A percentile compares a stretch with the other conserved stretches of the same genome.
Conservation (phyloP, 2,888 invertebrate species). For the Holacanthella duospinosa region DNA sequence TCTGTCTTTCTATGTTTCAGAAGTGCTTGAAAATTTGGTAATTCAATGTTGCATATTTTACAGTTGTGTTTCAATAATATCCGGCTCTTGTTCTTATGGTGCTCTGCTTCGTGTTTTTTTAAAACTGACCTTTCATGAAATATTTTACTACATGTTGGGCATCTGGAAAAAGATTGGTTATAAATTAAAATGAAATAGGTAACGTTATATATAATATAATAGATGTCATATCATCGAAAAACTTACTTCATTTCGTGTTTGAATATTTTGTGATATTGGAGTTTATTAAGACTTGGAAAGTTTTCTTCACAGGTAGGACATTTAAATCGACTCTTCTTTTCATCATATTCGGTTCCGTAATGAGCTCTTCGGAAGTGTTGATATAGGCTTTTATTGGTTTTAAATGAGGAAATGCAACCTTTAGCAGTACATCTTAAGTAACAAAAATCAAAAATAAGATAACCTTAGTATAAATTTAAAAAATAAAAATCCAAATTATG, state of each 20-base stretch:
- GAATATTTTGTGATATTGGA: conserved; percentile 21
- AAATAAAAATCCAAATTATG: too few relatives aligned
- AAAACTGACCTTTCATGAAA: background rate
- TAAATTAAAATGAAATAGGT: too few relatives aligned
- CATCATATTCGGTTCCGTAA: background rate
- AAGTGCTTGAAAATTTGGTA: background rate
- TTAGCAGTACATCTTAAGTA: conserved; percentile 20
- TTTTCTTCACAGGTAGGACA: conserved; percentile 23
- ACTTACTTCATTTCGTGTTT: too few relatives aligned
- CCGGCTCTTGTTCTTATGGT: background rate
- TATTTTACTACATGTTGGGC: background rate
- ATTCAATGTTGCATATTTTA: background rate
- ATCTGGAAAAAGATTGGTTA: background rate
- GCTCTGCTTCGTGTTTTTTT: background rate
- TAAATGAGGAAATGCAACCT: conserved; percentile 27
- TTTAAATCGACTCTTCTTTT: background rate
- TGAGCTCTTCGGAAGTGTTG: conserved; percentile 24
- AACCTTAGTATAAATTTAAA: too few relatives aligned
- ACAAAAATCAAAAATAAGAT: too few relatives aligned
- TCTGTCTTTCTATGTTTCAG: background rate
- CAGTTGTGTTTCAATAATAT: background rate
- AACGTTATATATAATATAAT: background rate
- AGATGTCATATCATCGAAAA: too few relatives aligned
- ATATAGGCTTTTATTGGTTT: conserved; percentile 17
- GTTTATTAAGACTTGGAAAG: conserved; percentile 24